These are phyloP conservation scores for Drosophila quadrilineata DNA, from an alignment of 1,140 invertebrate genomes.

Conservation along the genomic window DNA sequence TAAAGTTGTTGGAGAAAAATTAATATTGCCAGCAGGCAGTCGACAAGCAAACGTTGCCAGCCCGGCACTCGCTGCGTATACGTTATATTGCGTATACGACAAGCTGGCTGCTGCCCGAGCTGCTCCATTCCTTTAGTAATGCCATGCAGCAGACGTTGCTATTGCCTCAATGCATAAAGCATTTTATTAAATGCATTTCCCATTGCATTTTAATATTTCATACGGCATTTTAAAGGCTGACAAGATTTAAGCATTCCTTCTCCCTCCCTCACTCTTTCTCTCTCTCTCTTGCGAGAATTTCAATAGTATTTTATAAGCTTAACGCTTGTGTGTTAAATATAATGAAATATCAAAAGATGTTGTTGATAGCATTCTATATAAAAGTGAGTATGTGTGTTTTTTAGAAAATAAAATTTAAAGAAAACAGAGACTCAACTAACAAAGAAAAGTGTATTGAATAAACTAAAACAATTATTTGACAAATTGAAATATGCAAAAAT, in stretches of 20 bases:
- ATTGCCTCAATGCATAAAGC: conserved; percentile 26
- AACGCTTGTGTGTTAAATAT: neutral
- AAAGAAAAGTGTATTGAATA: no score
- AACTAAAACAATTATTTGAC: no score
- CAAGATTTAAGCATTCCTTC: no score
- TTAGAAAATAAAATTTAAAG: no score
- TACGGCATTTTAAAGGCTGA: conserved; percentile 19
- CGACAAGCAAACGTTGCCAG: conserved; percentile 13
- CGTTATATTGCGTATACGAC: conserved; percentile 49
- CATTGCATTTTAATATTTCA: conserved; percentile 26
- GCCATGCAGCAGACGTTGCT: neutral
- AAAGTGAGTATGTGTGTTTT: neutral
- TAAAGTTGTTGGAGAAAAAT: conserved; percentile 54
- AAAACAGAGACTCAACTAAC: no score
- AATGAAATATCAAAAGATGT: no score
- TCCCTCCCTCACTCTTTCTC: conserved; percentile 6
- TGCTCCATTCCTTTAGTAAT: conserved; percentile 15
- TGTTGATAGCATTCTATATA: no score
- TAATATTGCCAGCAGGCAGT: conserved; percentile 59
- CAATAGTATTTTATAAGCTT: conserved; percentile 5
- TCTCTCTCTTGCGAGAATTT: neutral
- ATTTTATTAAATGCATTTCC: conserved; percentile 54
- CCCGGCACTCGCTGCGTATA: conserved; percentile 43
- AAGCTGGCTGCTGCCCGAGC: conserved; percentile 25
- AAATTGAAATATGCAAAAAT: no score